A percentile compares a stretch with the other conserved stretches of the same genome.
phyloP scores from a whole-genome alignment of 1,140 invertebrate genomes.

The Drosophila tropicalis region DNA sequence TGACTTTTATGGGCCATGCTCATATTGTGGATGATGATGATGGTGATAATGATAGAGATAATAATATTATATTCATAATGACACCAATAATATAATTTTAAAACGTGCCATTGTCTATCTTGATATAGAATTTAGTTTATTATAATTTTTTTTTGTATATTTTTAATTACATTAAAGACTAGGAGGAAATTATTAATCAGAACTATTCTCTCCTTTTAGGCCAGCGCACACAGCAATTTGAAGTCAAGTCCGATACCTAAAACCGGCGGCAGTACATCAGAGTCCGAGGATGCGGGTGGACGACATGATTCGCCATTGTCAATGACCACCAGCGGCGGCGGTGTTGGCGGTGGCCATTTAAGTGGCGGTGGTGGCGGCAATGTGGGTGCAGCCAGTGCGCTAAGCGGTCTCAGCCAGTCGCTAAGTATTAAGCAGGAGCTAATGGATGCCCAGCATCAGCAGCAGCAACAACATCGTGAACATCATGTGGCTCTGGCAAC shows the following conservation, averaged over 20 bases:
- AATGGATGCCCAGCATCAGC: conserved; percentile 79
- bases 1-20: conserved; percentile 8
- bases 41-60: background rate
- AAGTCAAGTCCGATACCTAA: conserved; percentile 88
- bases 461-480: conserved; percentile 79
- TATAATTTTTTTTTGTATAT: too few relatives aligned
- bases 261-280: conserved; percentile 85
- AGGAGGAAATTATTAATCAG: too few relatives aligned
- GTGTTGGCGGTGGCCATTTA: conserved; percentile 52
- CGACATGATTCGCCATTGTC: conserved; percentile 84
- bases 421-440: conserved; percentile 87
- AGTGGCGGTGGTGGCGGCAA: conserved; percentile 67
- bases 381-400: conserved; percentile 67
- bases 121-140: background rate
- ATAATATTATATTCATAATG: background rate
- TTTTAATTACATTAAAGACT: too few relatives aligned
- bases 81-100: background rate
- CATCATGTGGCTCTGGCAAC: conserved; percentile 76
- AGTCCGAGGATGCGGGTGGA: conserved; percentile 85
- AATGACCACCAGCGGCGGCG: conserved; percentile 59
- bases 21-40: background rate
- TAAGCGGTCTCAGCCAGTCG: conserved; percentile 83
- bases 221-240: conserved; percentile 86
- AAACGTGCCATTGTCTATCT: too few relatives aligned
- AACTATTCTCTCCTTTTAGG: conserved; percentile 73